Percentiles rank a stretch among this genome's conserved stretches.
Evolutionary conservation across 2,113 vertebrate species (phyloP).

Genomic region (Meriones unguiculatus): DNA sequence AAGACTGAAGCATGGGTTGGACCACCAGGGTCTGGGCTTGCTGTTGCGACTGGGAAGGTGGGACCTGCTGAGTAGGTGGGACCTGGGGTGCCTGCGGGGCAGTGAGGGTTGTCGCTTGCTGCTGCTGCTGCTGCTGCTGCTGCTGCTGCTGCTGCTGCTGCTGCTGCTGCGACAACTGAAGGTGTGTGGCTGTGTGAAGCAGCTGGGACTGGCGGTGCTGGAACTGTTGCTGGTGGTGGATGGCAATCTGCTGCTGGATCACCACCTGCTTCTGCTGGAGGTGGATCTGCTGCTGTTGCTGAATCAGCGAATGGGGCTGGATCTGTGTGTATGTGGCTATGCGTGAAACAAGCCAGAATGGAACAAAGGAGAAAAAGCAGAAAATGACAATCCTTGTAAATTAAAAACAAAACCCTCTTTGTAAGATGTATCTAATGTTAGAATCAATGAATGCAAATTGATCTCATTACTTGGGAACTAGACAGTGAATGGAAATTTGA

Average conservation of each 20-base stretch:
- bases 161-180: conserved; percentile 91
- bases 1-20: conserved; percentile 95
- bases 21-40: conserved; percentile 96
- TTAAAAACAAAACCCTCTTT: not conserved
- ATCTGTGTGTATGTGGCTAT: conserved; percentile 90
- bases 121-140: conserved; percentile 82
- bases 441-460: not conserved
- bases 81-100: conserved; percentile 88
- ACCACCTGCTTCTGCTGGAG: conserved; percentile 91
- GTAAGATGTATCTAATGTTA: not conserved
- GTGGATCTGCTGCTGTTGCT: conserved; percentile 92
- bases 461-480: not conserved
- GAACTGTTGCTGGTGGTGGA: conserved; percentile 93
- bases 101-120: conserved; percentile 84
- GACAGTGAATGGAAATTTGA: not conserved
- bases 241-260: conserved; percentile 91
- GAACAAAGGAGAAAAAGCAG: not conserved
- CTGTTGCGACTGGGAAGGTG: conserved; percentile 82
- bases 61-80: conserved; percentile 86
- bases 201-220: conserved; percentile 95
- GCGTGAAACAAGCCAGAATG: not conserved
- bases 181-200: conserved; percentile 93
- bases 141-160: conserved; percentile 89
- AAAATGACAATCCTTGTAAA: not conserved
- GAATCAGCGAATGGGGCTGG: conserved; percentile 91